Evolutionary conservation across 1,140 invertebrate species (phyloP), one percentile per base, ranked within the genome.

Genomic region (Chymomyza costata): DNA sequence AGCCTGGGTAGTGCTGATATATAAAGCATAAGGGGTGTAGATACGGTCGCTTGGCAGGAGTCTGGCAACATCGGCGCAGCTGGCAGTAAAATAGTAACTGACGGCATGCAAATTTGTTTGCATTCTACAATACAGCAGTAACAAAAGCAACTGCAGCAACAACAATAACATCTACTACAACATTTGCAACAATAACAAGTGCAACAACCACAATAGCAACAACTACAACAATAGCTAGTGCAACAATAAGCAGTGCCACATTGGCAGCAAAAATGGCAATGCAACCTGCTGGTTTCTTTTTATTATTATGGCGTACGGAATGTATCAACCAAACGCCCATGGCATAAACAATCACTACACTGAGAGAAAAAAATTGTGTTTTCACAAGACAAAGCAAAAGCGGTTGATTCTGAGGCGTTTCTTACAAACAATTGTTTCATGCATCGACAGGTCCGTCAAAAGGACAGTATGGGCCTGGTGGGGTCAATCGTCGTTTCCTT

Each of bases 31-130:
- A n/a, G n/a, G n/a, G n/a, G n/a, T n/a, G n/a, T n/a, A n/a, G n/a
- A n/a, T n/a, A n/a, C n/a, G n/a, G n/a, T n/a, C n/a, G n/a, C n/a
- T n/a, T n/a, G n/a, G n/a, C n/a, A n/a, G n/a, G n/a, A n/a, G n/a
- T n/a, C n/a, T n/a, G n/a, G n/a, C n/a, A 11, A 10, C 25, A 16
- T 6, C 25, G 64, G 41, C 65, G 57, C 71, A 76, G 71, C 66
- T 76, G 71, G 71, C 71, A 76, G 71, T 78, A 80, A 80, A 80
- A 80, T 80, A 80, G 64, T 80, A 80, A 80, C 73, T 80, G 73
- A 80, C 73, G 73, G 73, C 73, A 80, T 80, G 73, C 73, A 80
- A 80, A 80, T 80, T 80, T 80, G 73, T 80, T 80, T 80, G 73
- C 73, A 80, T 80, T 80, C 67, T n/a, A 55, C 48, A 69, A 31